phyloP scores from a whole-genome alignment of 2,888 invertebrate genomes.

The Eristalinus aeneus region DNA sequence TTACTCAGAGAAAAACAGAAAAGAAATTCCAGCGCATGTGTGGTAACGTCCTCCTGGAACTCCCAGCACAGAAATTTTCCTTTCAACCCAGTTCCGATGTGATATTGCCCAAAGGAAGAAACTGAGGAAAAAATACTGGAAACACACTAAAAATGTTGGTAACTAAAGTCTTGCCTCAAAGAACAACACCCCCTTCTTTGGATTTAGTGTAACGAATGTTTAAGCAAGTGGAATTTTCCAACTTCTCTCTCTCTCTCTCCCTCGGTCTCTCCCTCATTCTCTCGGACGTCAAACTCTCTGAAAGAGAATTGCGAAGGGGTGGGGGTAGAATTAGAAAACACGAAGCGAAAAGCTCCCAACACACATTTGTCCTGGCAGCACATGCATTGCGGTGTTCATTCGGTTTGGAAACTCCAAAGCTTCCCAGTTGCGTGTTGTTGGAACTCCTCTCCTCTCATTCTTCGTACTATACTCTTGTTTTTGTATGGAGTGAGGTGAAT shows the following conservation, averaged over 20 bases:
- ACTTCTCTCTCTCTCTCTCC: conserved; percentile 2
- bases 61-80: conserved; percentile 41
- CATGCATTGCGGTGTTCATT: conserved; percentile 67
- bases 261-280: conserved; percentile 17
- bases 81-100: conserved; percentile 56
- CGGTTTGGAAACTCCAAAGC: conserved; percentile 67
- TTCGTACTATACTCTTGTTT: conserved; percentile 43
- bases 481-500: conserved; percentile 62
- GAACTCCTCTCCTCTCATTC: conserved; percentile 65
- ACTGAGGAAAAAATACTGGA: not conserved
- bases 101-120: conserved; percentile 14
- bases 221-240: conserved; percentile 49
- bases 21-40: conserved; percentile 67
- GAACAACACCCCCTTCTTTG: conserved; percentile 39
- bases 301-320: not conserved
- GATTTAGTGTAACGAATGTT: conserved; percentile 37
- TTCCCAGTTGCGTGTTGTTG: conserved; percentile 63
- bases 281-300: not conserved
- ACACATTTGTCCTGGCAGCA: conserved; percentile 29
- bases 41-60: conserved; percentile 43
- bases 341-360: conserved; percentile 51
- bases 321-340: conserved; percentile 23
- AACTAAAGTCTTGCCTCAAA: conserved; percentile 42
- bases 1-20: conserved; percentile 43
- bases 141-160: conserved; percentile 20